phyloP scores from a whole-genome alignment of 1,140 invertebrate species.

The Sitophilus oryzae region DNA sequence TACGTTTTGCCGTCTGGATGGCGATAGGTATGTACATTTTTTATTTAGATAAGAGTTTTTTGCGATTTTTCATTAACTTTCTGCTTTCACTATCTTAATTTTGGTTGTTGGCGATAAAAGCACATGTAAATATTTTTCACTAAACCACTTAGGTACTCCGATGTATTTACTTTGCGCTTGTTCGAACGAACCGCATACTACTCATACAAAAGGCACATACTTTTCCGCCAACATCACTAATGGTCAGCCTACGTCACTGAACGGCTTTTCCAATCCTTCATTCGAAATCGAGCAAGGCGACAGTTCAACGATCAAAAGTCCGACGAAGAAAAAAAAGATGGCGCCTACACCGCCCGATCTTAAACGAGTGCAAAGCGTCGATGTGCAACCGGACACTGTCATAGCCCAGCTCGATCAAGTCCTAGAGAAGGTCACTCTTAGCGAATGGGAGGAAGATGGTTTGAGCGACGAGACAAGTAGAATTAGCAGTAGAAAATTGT shows the following conservation, averaged over 20 bases:
- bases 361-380: constrained; percentile 14
- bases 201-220: constrained; percentile 12
- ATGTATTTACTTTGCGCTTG: constrained; percentile 32
- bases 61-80: neutral
- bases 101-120: too few relatives aligned
- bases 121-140: neutral
- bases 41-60: neutral
- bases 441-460: constrained; percentile 4
- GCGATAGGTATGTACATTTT: constrained; percentile 49
- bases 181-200: constrained; percentile 2
- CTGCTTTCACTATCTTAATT: neutral
- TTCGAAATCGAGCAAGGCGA: constrained; percentile 15
- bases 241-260: constrained; percentile 1
- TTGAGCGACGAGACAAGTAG: constrained; percentile 4
- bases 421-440: constrained; percentile 27
- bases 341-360: constrained; percentile 13
- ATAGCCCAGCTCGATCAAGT: constrained; percentile 30
- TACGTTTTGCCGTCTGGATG: constrained; percentile 74
- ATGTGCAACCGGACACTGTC: constrained; percentile 18
- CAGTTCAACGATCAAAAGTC: neutral
- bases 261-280: constrained; percentile 20
- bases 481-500: constrained; percentile 26
- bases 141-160: constrained; percentile 30
- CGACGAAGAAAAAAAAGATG: constrained; percentile 19
- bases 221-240: constrained; percentile 15